A percentile compares a stretch with the other conserved stretches of the same genome.
phyloP scores from a whole-genome alignment of 2,888 invertebrate species.

The Labia minor region DNA sequence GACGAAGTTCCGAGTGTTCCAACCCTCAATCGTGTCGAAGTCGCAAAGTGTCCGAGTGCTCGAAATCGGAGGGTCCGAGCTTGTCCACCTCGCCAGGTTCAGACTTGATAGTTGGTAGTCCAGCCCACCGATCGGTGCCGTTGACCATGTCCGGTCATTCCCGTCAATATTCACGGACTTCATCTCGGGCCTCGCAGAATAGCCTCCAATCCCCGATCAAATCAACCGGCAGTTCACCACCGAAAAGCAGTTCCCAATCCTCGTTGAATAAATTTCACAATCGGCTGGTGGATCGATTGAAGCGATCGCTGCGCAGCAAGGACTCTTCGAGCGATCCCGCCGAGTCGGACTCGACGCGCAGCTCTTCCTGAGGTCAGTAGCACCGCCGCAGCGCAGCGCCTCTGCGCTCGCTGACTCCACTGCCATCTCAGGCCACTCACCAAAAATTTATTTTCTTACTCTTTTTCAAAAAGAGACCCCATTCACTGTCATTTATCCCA shows the following conservation, averaged over 20 bases:
- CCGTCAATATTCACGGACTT: conserved; percentile 41
- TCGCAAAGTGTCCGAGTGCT: conserved; percentile 59
- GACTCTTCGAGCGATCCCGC: conserved; percentile 37
- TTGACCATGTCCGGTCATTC: conserved; percentile 23
- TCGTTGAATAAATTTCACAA: conserved; percentile 69
- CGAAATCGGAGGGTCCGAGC: conserved; percentile 61
- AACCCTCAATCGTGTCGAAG: conserved; percentile 50
- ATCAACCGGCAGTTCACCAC: conserved; percentile 53
- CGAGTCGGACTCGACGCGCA: conserved; percentile 38
- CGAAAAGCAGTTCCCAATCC: conserved; percentile 43
- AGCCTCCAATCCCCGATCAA: conserved; percentile 55
- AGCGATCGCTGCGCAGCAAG: conserved; percentile 53
- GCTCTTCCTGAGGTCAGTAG: conserved; percentile 42
- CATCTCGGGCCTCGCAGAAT: conserved; percentile 51
- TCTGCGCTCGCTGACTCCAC: not conserved
- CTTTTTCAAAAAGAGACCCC: no score
- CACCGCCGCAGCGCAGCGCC: conserved; percentile 1
- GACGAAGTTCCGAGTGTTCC: conserved; percentile 65
- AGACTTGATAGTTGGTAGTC: conserved; percentile 43
- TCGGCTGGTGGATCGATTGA: conserved; percentile 66
- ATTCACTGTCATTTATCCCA: no score
- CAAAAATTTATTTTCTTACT: not conserved
- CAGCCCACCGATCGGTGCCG: conserved; percentile 28
- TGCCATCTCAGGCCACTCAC: not conserved
- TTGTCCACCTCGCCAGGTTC: conserved; percentile 54